Evolutionary conservation across 2,797 vertebrate species (phyloP).

Genomic region (Fistularia commersonii): DNA sequence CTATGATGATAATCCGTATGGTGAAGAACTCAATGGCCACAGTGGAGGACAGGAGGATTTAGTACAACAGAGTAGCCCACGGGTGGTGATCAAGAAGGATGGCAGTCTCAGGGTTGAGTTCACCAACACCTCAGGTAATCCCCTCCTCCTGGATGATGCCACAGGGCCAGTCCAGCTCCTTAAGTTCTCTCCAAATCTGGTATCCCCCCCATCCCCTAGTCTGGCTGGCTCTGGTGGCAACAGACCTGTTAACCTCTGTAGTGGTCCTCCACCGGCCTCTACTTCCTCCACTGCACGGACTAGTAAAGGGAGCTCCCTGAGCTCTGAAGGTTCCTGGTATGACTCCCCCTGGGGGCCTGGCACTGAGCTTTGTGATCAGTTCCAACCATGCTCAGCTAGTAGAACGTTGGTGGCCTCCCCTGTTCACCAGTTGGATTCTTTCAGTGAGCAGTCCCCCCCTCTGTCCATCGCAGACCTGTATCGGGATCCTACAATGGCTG

Average conservation of each 20-base stretch:
- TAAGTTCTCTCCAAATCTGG: conserved; percentile 85
- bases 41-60: conserved; percentile 58
- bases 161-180: conserved; percentile 88
- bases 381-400: conserved; percentile 68
- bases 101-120: conserved; percentile 90
- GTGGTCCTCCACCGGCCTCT: conserved; percentile 65
- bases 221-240: conserved; percentile 67
- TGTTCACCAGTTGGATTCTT: conserved; percentile 70
- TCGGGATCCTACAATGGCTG: conserved; percentile 74
- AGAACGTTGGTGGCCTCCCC: conserved; percentile 71
- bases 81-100: conserved; percentile 91
- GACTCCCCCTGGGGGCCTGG: conserved; percentile 89
- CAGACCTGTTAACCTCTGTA: conserved; percentile 58
- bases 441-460: conserved; percentile 78
- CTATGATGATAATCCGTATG: conserved; percentile 72
- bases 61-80: conserved; percentile 83
- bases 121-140: conserved; percentile 77
- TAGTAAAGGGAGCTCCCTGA: conserved; percentile 91
- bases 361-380: conserved; percentile 79
- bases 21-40: conserved; percentile 73
- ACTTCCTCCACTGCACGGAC: conserved; percentile 82
- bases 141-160: conserved; percentile 69
- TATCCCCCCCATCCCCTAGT: conserved; percentile 71
- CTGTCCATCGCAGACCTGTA: conserved; percentile 82
- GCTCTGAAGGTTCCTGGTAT: conserved; percentile 93